Evolutionary conservation across 2,888 invertebrate genomes (phyloP), one percentile per base, ranked within the genome.

Genomic region (Ichneumon xanthorius): DNA sequence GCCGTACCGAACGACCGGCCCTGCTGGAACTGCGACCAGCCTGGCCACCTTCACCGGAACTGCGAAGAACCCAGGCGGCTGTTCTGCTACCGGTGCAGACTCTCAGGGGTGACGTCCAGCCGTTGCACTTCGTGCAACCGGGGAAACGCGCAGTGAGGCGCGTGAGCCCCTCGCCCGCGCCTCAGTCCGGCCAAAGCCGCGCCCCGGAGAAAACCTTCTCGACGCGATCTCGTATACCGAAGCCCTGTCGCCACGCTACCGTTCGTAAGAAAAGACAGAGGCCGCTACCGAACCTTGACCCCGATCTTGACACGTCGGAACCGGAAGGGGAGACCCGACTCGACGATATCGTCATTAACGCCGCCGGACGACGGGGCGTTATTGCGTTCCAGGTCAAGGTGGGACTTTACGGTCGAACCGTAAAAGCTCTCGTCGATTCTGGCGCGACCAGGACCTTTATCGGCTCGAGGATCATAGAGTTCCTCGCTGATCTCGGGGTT

Each of bases 51-150:
- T 3, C 19, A 19, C 4, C 19, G 19, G 4, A 3, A 19, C 0
- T 19, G 53, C 5, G n/a, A 19, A 0, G 53, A 65, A 19, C 26
- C 76, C 0, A 11, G 76, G 0, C 19, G 50, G 0, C 14, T 65
- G 4, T 65, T 65, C 14, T 65, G 65, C 50, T 65, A 65, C 50
- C n/a, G 76, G 45, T 76, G 76, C 30, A n/a, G 76, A 3, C 19
- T 53, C n/a, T 53, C 53, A n/a, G 53, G 53, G 53, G 53, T 53
- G n/a, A 53, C 53, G 5, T 53, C 53, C 1, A n/a, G 3, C 53
- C 53, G n/a, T 53, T 53, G 53, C n/a, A 53, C 53, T 0, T 16
- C 2, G n/a, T 53, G 53, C 53, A 19, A 53, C 53, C 53, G 53
- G 53, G 53, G 53, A 53, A 53, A 53, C 53, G 19, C 19, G 19